Conservation (phyloP, 2,797 vertebrate genomes). For the Picus viridis region DNA sequence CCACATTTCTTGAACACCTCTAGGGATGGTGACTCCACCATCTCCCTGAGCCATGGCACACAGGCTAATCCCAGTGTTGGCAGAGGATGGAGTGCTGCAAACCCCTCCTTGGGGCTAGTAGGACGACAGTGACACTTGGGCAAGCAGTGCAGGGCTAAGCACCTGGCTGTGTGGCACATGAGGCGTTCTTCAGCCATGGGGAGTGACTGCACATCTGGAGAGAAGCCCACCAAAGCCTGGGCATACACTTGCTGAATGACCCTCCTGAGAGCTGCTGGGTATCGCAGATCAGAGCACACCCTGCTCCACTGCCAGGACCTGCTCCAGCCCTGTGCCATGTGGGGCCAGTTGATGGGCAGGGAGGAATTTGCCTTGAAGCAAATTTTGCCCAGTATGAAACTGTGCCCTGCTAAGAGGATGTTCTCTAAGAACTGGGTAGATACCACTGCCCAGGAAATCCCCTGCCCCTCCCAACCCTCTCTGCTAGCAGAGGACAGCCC, state of each 20-base stretch:
- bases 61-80: background rate
- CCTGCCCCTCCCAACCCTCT: background rate
- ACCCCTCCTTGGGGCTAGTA: background rate
- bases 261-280: background rate
- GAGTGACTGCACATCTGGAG: background rate
- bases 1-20: no score
- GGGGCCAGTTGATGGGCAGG: accelerated
- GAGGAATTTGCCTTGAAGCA: no score
- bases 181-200: background rate
- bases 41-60: background rate
- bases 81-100: background rate
- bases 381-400: background rate
- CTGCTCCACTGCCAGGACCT: background rate
- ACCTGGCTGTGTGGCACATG: background rate
- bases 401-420: background rate
- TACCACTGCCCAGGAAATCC: background rate
- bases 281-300: background rate
- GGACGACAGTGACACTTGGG: background rate
- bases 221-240: background rate
- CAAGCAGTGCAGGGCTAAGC: background rate
- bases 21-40: no score
- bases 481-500: background rate
- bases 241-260: accelerated
- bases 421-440: background rate
- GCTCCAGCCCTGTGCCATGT: no score